phyloP scores from a whole-genome alignment of 2,888 invertebrate species.

The Isoperla grammatica region DNA sequence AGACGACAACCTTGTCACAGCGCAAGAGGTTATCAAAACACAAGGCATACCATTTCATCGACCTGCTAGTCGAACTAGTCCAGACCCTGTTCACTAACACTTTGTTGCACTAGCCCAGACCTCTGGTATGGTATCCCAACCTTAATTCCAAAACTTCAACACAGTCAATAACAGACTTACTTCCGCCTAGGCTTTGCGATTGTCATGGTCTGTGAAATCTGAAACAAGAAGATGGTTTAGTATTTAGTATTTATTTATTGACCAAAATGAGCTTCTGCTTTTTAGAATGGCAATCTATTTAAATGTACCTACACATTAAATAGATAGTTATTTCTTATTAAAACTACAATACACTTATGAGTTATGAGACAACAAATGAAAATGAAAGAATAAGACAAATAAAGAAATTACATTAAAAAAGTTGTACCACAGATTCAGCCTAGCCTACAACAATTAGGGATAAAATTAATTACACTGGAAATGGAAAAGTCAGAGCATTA shows the following conservation, averaged over 20 bases:
- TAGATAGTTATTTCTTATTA: no score
- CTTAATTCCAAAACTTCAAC: slow-evolving; percentile 35
- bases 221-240: slow-evolving; percentile 36
- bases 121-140: slow-evolving; percentile 20
- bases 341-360: no score
- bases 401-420: no score
- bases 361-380: no score
- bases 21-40: not conserved
- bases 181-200: slow-evolving; percentile 52
- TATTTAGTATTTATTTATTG: no score
- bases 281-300: not conserved
- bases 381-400: no score
- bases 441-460: no score
- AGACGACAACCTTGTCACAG: slow-evolving; percentile 3
- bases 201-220: slow-evolving; percentile 78
- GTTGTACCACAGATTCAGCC: no score
- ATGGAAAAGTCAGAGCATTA: no score
- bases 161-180: slow-evolving; percentile 45
- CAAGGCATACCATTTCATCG: slow-evolving; percentile 7
- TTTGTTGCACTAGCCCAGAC: slow-evolving; percentile 12
- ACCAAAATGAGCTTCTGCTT: no score
- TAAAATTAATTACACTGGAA: no score
- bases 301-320: no score
- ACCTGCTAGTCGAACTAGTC: slow-evolving; percentile 10
- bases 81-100: slow-evolving; percentile 11